Evolutionary conservation across 2,888 invertebrate genomes (phyloP), one percentile per base, ranked within the genome.

Genomic region (Stenodera caucasica): DNA sequence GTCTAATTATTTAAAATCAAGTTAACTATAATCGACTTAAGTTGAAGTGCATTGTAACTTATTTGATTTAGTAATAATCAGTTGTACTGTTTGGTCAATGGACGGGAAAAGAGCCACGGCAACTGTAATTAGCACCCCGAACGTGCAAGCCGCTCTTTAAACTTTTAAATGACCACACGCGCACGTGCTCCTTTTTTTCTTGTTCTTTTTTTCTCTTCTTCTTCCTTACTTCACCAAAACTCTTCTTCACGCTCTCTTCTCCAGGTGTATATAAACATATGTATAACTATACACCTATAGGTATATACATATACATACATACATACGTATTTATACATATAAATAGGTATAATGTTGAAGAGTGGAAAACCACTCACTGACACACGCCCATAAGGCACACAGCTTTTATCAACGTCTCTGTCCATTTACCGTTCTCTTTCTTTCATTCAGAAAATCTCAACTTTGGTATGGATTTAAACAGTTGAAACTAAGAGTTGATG

Each of bases 41-140:
- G n/a, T n/a, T 26, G 5, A 26, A 26, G 26, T 26, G 26, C 26
- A 26, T 65, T 62, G n/a, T n/a, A n/a, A n/a, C n/a, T 57, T 73
- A 65, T 73, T 72, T 73, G 70, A 68, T 71, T 66, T 72, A 73
- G 64, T 70, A 72, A 73, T 72, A 70, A 72, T 71, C 72, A 67
- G 69, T 69, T 71, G 70, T 68, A 64, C 60, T 65, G 60, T 72
- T 26, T 45, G 74, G 72, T 70, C 73, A 71, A 71, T 73, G 73
- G 72, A 71, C 71, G n/a, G n/a, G 72, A 71, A 67, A 65, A 68
- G 68, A 26, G 65, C 61, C 33, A 33, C 68, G 69, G 67, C 68
- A 71, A 68, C 68, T 66, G 71, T 75, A 77, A 78, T 78, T 76
- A 75, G 73, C 77, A 75, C 74, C 74, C 72, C 68, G 69, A 67